Evolutionary conservation across 2,113 vertebrate species (phyloP), one percentile per base, ranked within the genome.

Genomic region (Odontesthes bonariensis): DNA sequence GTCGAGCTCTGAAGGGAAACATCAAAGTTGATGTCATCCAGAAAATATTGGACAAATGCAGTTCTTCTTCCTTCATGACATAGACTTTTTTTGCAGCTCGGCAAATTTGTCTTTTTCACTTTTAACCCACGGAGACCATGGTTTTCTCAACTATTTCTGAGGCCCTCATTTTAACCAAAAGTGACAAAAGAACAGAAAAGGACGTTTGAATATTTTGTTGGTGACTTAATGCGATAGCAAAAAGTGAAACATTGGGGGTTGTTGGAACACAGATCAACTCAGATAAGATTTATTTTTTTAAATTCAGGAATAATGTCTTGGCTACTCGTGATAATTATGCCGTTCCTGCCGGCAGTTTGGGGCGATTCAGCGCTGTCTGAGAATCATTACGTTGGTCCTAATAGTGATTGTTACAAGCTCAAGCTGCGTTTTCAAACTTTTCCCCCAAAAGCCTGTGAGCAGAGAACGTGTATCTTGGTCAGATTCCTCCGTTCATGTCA

Each of bases 21-120:
- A 73, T 82, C 11, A 94, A 95, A 77, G 77, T 79, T 22, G 95
- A 96, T 22, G 93, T 98, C 58, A 90, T 94, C 31, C 78, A 78
- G 69, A 76, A 85, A 40, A 86, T 95, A 42, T 42, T 94, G 73
- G 67, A 76, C 38, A 75, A 22, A 27, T 93, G 88, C 44, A 5
- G 42, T 22, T 68, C 6, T 1, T 59, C 73, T 64, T 49, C 51
- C 16, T 16, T 5, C 1, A 47, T 32, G 12, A 20, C 31, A 40
- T 60, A 8, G 78, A 35, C 44, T 27, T 27, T n/a, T 9, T 49
- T 35, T 16, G 5, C n/a, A 32, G 20, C 10, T 20, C 7, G 1
- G 5, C 27, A 46, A 16, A 61, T 47, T 58, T 63, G 14, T n/a
- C 10, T 35, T 56, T 4, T 8, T 47, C 7, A 6, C 12, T 49